Conservation (phyloP, 1,140 invertebrate species). For the Lethocerus indicus region DNA sequence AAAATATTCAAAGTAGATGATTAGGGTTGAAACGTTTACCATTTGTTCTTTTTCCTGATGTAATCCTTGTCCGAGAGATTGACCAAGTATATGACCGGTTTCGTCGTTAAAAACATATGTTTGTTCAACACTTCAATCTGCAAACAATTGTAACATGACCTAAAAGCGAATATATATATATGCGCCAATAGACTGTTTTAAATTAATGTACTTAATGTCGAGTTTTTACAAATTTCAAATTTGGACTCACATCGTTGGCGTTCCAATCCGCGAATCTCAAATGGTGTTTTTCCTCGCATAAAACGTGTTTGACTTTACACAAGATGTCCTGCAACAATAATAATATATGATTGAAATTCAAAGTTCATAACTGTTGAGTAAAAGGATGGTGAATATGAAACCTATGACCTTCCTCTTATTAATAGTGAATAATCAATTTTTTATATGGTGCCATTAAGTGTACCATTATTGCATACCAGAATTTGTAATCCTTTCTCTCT, state of each 20-base stretch:
- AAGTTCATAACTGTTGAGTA: not conserved
- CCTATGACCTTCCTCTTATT: no score
- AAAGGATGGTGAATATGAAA: no score
- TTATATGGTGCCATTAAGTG: no score
- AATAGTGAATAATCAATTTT: no score
- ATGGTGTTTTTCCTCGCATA: constrained; percentile 84
- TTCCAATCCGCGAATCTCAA: constrained; percentile 88
- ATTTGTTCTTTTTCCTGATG: constrained; percentile 97
- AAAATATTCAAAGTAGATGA: no score
- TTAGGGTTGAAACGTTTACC: no score
- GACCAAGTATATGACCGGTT: constrained; percentile 93
- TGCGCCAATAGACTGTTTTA: constrained; percentile 6
- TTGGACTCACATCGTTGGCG: constrained; percentile 26
- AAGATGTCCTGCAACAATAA: constrained; percentile 57
- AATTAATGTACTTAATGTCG: no score
- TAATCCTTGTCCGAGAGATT: constrained; percentile 98
- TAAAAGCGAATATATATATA: constrained; percentile 23
- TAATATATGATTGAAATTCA: not conserved
- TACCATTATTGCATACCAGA: no score
- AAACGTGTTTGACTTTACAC: constrained; percentile 65
- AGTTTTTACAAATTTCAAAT: constrained; percentile 6
- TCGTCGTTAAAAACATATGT: constrained; percentile 93
- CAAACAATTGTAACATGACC: no score
- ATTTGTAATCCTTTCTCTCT: no score
- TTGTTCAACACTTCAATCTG: constrained; percentile 96